Evolutionary conservation across 2,888 invertebrate genomes (phyloP).

Genomic region (Pyrrhosoma nymphula): DNA sequence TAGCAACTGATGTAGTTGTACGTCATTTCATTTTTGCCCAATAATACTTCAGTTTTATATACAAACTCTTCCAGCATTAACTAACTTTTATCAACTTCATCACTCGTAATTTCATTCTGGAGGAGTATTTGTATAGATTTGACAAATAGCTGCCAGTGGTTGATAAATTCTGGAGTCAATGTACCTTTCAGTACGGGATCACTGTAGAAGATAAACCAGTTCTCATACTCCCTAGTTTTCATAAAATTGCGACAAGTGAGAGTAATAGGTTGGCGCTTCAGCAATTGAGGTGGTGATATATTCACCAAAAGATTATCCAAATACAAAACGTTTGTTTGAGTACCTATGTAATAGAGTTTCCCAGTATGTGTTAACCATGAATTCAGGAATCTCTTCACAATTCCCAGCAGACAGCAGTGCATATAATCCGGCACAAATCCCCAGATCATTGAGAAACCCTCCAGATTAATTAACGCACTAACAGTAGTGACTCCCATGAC

Average conservation of each 20-base stretch:
- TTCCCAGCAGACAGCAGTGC: neutral
- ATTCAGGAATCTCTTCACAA: neutral
- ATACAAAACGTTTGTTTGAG: neutral
- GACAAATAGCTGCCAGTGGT: neutral
- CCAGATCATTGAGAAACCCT: neutral
- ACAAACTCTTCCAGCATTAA: neutral
- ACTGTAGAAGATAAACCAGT: neutral
- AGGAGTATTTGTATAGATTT: neutral
- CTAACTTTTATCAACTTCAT: neutral
- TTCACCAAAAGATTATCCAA: neutral
- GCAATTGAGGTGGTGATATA: neutral
- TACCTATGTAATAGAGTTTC: neutral
- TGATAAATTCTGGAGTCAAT: neutral
- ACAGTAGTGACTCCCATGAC: neutral
- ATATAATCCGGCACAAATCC: neutral
- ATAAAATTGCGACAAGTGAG: neutral
- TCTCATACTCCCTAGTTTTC: neutral
- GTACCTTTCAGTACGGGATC: neutral
- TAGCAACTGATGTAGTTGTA: too few species aligned
- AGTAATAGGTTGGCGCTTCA: neutral
- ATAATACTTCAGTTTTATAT: too few species aligned
- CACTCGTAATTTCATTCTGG: neutral
- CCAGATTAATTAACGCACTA: neutral
- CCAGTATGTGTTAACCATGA: neutral
- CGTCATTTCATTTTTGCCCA: too few species aligned